phyloP scores from a whole-genome alignment of 2,888 invertebrate genomes.

The Clostera curtula region DNA sequence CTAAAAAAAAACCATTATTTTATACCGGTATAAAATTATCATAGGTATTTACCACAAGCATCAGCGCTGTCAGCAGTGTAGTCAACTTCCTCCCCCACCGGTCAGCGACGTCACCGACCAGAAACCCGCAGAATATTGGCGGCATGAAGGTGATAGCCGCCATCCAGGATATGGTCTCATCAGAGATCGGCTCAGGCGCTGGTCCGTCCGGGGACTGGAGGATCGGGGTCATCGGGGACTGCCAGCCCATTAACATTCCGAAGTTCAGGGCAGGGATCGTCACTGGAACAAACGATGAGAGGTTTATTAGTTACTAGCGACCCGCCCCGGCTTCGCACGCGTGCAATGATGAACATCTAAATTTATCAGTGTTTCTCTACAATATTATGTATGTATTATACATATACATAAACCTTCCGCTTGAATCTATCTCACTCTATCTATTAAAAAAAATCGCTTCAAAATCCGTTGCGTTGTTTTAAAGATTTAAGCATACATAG shows the following conservation, averaged over 20 bases:
- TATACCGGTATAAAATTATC: background rate
- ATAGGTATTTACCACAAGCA: slow-evolving; percentile 63
- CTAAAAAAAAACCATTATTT: too few species aligned
- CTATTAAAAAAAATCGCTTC: too few species aligned
- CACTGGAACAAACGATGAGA: slow-evolving; percentile 41
- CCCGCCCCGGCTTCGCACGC: too few species aligned
- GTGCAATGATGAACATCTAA: too few species aligned
- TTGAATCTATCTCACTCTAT: too few species aligned
- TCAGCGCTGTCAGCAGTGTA: slow-evolving; percentile 67
- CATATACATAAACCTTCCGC: too few species aligned
- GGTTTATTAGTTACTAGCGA: background rate
- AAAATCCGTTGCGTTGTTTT: too few species aligned
- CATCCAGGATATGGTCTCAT: slow-evolving; percentile 72
- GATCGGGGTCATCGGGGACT: slow-evolving; percentile 72
- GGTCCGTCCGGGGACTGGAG: slow-evolving; percentile 62
- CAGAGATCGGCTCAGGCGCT: slow-evolving; percentile 59
- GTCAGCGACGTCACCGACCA: slow-evolving; percentile 71
- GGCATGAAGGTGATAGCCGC: slow-evolving; percentile 73
- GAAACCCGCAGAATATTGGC: slow-evolving; percentile 68
- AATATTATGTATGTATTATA: too few species aligned
- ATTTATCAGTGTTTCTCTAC: too few species aligned
- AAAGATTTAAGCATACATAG: too few species aligned
- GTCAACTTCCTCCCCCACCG: slow-evolving; percentile 70
- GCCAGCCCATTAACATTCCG: slow-evolving; percentile 75
- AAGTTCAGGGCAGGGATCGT: slow-evolving; percentile 72